Evolutionary conservation across 2,797 vertebrate species (phyloP), one percentile per base, ranked within the genome.

Genomic region (Ciconia nigra): DNA sequence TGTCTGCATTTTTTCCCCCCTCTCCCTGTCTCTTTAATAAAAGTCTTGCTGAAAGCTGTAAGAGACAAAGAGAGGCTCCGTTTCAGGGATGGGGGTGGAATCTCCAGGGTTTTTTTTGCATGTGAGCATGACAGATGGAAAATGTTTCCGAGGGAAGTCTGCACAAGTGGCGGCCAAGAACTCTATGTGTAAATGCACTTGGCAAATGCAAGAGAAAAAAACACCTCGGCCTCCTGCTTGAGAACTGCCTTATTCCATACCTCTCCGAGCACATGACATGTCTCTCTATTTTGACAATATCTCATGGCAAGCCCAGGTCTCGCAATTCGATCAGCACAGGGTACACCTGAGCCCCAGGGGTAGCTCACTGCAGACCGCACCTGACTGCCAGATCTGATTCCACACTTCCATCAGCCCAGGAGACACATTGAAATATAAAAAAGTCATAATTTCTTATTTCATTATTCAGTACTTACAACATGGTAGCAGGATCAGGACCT

Each of bases 131-230:
- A 80, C 90, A 97, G 91, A 96, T 94, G 82, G 76, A 91, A 96
- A 93, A 90, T 87, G 10, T 83, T 95, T 95, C 91, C 19, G 4
- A 89, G 82, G 63, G 92, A 96, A 95, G 77, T 83, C 91, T 95
- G 73, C 29, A 47, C 46, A 85, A 96, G 73, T 86, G 83, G n/a
- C 31, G 5, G 90, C 88, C 93, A 97, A 95, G 69, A 87, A 73
- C 52, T 96, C 72, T 51, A 49, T 57, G 76, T 83, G 81, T 90
- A 93, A 96, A 95, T 95, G 79, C 85, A 79, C 44, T 95, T 84
- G 91, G 83, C 85, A 95, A 95, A 62, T 2, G 3, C 11, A 39
- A 67, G 29, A 88, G 10, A 15, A 76, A 95, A 94, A 84, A 77
- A 5, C 39, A 91, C 46, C 44, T 92, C 4, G 0, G 57, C 31